phyloP scores from a whole-genome alignment of 2,113 vertebrate genomes.

The Pelusios castaneus region DNA sequence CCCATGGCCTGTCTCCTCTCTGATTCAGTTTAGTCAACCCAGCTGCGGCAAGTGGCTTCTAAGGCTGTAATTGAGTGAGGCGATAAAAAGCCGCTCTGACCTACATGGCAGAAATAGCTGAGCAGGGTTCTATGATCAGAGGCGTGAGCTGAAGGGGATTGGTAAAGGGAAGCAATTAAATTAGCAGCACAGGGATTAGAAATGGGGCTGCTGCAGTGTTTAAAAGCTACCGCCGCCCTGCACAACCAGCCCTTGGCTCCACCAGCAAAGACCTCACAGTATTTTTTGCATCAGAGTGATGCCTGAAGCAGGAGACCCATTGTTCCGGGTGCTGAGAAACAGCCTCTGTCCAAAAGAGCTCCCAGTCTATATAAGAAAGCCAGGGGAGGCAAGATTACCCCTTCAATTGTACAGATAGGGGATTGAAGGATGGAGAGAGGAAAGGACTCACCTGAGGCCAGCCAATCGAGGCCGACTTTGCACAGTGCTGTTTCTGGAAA shows the following conservation, averaged over 20 bases:
- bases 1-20: too few species aligned
- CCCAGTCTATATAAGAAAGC: not conserved
- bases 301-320: not conserved
- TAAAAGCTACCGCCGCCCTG: not conserved
- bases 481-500: not conserved
- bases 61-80: not conserved
- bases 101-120: not conserved
- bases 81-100: not conserved
- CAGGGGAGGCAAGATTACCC: not conserved
- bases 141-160: not conserved
- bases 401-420: not conserved
- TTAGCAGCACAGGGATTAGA: not conserved
- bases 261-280: not conserved
- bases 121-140: not conserved
- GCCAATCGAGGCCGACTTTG: not conserved
- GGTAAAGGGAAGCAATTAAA: not conserved
- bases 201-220: not conserved
- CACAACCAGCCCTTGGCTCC: not conserved
- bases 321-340: not conserved
- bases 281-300: too few species aligned
- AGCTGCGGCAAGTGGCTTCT: not conserved
- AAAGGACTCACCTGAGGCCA: too few species aligned
- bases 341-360: not conserved
- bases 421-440: too few species aligned
- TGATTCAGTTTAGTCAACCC: not conserved